These are phyloP conservation scores for Cephus cinctus DNA, from an alignment of 1,140 invertebrate species.

Conservation along the genomic window DNA sequence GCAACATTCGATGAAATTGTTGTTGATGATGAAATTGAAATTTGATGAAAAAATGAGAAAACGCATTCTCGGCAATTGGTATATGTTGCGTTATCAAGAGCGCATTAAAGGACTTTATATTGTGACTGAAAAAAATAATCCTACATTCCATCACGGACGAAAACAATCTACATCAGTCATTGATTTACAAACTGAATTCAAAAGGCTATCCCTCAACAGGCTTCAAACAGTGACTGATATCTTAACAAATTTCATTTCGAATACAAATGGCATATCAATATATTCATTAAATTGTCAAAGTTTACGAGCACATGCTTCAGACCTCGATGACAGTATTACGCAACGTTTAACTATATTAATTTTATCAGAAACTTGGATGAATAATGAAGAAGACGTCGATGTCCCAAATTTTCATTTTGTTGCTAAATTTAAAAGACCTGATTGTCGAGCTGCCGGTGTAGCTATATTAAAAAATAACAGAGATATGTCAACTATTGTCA, in stretches of 20 bases:
- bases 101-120: constrained; percentile 13
- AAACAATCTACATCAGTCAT: not conserved
- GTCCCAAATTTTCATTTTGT: constrained; percentile 14
- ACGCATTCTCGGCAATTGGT: constrained; percentile 15
- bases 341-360: constrained; percentile 13
- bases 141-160: constrained; percentile 8
- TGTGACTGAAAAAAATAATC: constrained; percentile 3
- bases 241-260: constrained; percentile 5
- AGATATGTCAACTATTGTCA: not conserved
- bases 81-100: constrained; percentile 19
- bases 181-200: not conserved
- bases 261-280: constrained; percentile 10
- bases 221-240: not conserved
- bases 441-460: not conserved
- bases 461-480: not conserved
- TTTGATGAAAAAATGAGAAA: constrained; percentile 19
- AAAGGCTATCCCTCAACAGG: not conserved
- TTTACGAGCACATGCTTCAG: constrained; percentile 7
- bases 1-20: constrained; percentile 21
- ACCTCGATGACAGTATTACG: constrained; percentile 11
- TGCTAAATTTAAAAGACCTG: not conserved
- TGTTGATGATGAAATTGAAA: too few species aligned
- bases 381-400: constrained; percentile 4
- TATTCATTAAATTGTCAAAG: constrained; percentile 22
- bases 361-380: constrained; percentile 16